phyloP scores from a whole-genome alignment of 1,140 invertebrate species.

The Bombus breviceps region DNA sequence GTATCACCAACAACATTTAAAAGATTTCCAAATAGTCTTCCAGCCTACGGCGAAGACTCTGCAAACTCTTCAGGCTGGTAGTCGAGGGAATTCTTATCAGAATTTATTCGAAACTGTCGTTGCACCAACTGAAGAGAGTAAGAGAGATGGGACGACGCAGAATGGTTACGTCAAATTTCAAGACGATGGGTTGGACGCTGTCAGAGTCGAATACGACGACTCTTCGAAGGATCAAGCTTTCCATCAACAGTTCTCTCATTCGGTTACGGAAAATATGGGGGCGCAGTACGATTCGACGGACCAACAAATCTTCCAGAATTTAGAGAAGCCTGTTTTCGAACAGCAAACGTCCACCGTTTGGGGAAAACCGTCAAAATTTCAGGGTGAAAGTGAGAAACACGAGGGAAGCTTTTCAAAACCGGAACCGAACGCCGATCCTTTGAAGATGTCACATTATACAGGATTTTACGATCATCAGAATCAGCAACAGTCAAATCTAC shows the following conservation, averaged over 20 bases:
- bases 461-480: slow-evolving; percentile 12
- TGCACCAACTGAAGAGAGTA: background rate
- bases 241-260: background rate
- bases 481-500: slow-evolving; percentile 38
- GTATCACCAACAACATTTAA: slow-evolving; percentile 31
- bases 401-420: slow-evolving; percentile 1
- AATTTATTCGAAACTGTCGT: background rate
- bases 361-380: slow-evolving; percentile 58
- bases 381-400: slow-evolving; percentile 11
- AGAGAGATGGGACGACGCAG: background rate
- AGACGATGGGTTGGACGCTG: slow-evolving; percentile 47
- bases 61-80: background rate
- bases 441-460: slow-evolving; percentile 31
- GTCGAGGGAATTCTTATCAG: background rate
- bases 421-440: background rate
- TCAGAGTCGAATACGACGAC: background rate
- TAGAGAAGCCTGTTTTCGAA: slow-evolving; percentile 31
- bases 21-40: background rate
- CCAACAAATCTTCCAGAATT: slow-evolving; percentile 33
- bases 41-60: background rate
- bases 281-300: slow-evolving; percentile 3
- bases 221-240: background rate
- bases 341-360: slow-evolving; percentile 12
- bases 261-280: slow-evolving; percentile 2
- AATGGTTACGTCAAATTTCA: slow-evolving; percentile 58